Evolutionary conservation across 2,113 vertebrate genomes (phyloP), one percentile per base, ranked within the genome.

Genomic region (Trichomycterus rosablanca): DNA sequence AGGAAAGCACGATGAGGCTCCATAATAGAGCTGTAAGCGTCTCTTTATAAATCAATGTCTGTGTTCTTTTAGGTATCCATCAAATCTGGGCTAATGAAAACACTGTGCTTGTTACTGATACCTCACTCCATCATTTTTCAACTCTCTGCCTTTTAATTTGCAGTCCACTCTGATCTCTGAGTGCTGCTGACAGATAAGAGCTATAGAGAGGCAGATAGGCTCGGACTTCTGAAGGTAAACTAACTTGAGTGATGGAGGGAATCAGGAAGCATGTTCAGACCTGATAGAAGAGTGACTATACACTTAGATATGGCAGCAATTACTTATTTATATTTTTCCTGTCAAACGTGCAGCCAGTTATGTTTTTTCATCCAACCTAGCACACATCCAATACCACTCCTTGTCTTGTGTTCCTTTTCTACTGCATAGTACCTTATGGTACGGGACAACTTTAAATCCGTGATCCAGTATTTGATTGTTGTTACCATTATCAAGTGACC

Each of bases 31-130:
- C 57, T 61, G 63, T 56, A 37, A 12, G n/a, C 35, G 26, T 59
- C 56, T 60, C 49, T 60, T 71, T 43, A 66, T 66, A 56, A 55
- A 66, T 66, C 62, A 71, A 37, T 52, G 43, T 39, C 55, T 20
- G 44, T 34, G 50, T 51, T 63, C 22, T n/a, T 12, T 6, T 20
- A 59, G 52, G 60, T 20, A 64, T 52, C 48, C 44, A 28, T 70
- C 55, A 59, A 45, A 65, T 34, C 10, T 48, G 34, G 42, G 37
- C 40, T 59, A 65, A 59, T 59, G 61, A 70, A 65, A 65, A 46
- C 10, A 23, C 59, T 50, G 34, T 20, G 8, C 24, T 7, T 8
- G 18, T 14, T 35, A 6, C 52, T 6, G 23, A 56, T 26, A 16
- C 44, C 19, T 16, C 10, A 14, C 59, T 32, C n/a, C n/a, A n/a